A percentile compares a stretch with the other conserved stretches of the same genome.
These are phyloP conservation scores for Dicrostonyx torquatus DNA, from an alignment of 2,797 vertebrate genomes.

Conservation along the genomic window DNA sequence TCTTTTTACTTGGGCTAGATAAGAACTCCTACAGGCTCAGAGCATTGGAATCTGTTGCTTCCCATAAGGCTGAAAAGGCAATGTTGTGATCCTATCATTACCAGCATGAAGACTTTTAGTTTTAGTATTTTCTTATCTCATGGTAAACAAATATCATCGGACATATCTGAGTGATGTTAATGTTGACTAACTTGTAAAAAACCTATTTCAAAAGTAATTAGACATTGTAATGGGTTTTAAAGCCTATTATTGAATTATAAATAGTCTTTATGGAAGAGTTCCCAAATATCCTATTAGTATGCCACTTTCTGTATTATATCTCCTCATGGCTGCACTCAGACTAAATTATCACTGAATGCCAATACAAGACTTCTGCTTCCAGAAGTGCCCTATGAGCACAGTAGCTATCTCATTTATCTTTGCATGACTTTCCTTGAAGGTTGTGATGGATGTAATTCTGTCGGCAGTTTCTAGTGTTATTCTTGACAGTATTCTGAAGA, in stretches of 20 bases:
- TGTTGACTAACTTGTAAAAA: background rate
- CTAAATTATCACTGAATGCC: background rate
- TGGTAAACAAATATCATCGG: background rate
- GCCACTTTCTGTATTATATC: background rate
- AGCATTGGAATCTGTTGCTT: background rate
- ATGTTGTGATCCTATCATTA: too few species aligned
- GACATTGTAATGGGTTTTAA: background rate
- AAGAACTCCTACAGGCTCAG: background rate
- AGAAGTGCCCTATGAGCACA: background rate
- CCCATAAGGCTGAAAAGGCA: background rate
- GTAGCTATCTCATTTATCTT: background rate
- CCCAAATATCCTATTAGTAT: background rate
- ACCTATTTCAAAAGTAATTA: background rate
- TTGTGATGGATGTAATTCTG: background rate
- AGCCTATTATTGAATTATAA: background rate
- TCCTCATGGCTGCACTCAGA: background rate
- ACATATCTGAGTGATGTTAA: background rate
- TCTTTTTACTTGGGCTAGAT: background rate
- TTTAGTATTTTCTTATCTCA: background rate
- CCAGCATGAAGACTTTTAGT: background rate
- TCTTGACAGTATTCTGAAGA: background rate
- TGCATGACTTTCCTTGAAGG: background rate
- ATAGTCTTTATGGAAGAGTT: background rate
- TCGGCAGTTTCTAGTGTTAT: background rate
- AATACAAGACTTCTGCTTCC: background rate